Evolutionary conservation across 2,113 vertebrate genomes (phyloP), one percentile per base, ranked within the genome.

Genomic region (Nycticebus coucang): DNA sequence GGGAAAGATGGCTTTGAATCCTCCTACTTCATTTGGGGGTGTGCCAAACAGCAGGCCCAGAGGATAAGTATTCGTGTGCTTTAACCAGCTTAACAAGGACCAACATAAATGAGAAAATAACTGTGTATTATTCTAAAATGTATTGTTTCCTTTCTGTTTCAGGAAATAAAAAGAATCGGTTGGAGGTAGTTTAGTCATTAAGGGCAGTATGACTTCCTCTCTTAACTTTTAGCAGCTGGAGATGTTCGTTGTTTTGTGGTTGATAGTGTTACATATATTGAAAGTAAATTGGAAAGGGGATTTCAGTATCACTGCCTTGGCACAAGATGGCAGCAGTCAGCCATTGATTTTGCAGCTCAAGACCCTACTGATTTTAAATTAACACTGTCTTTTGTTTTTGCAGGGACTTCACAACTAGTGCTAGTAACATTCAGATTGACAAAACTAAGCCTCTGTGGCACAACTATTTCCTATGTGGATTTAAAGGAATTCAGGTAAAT

Each of bases 381-480:
- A 83, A 81, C 19, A 30, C 59, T 84, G 94, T 92, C 97, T 98
- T 98, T 89, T 98, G 80, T 97, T 98, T 98, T 98, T 98, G 55
- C 98, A 99, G 99, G 97, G 99, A 99, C 98, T 99, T 99, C 97
- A 98, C 91, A 79, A 98, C 98, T 84, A 98, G 97, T 33, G 97
- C 98, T 69, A 98, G 98, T 93, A 98, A 99, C 92, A 98, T 99
- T 94, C 84, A 98, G 78, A 99, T 99, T 95, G 99, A 99, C 98
- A 98, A 98, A 98, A 98, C 98, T 5, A 99, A 99, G 97, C 99
- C 99, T 97, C 98, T 99, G 7, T 99, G 99, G 99, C 97, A 99
- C 98, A 99, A 99, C 98, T 99, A 99, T 97, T 99, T 99, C 98
- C 98, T 99, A n/a, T 99, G 99, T 98, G 99, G 99, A 94, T 98